A percentile compares a stretch with the other conserved stretches of the same genome.
Conservation (phyloP, 1,140 invertebrate genomes). For the Drosophila pallidifrons region DNA sequence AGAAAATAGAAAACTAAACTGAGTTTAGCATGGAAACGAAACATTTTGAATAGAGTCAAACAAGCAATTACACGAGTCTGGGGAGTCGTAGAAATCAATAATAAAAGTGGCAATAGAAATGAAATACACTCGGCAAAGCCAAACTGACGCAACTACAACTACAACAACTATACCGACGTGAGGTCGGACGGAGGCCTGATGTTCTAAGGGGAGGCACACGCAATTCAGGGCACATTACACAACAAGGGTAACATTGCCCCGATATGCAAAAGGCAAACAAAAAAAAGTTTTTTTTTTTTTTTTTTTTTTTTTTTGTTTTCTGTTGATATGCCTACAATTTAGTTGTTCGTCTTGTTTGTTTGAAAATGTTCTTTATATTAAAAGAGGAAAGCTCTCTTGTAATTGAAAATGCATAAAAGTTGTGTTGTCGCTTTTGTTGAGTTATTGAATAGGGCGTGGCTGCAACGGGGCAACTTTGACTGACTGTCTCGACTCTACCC, state of each 20-base stretch:
- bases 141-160: slow-evolving; percentile 12
- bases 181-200: not conserved
- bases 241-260: slow-evolving; percentile 74
- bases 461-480: slow-evolving; percentile 41
- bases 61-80: slow-evolving; percentile 61
- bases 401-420: slow-evolving; percentile 79
- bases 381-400: slow-evolving; percentile 52
- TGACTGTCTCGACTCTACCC: slow-evolving; percentile 47
- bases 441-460: slow-evolving; percentile 77
- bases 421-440: slow-evolving; percentile 66
- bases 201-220: slow-evolving; percentile 37
- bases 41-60: slow-evolving; percentile 66
- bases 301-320: slow-evolving; percentile 14
- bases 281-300: slow-evolving; percentile 12
- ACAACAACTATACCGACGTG: slow-evolving; percentile 16
- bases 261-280: slow-evolving; percentile 44
- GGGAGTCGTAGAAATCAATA: slow-evolving; percentile 73
- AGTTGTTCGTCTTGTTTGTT: slow-evolving; percentile 13
- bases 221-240: slow-evolving; percentile 69
- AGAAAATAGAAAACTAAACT: slow-evolving; percentile 1
- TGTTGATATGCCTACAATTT: slow-evolving; percentile 7
- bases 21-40: slow-evolving; percentile 42
- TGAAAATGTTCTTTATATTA: slow-evolving; percentile 30
- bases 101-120: slow-evolving; percentile 62
- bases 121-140: slow-evolving; percentile 28